Evolutionary conservation across 2,888 invertebrate species (phyloP).

Genomic region (Troilus luridus): DNA sequence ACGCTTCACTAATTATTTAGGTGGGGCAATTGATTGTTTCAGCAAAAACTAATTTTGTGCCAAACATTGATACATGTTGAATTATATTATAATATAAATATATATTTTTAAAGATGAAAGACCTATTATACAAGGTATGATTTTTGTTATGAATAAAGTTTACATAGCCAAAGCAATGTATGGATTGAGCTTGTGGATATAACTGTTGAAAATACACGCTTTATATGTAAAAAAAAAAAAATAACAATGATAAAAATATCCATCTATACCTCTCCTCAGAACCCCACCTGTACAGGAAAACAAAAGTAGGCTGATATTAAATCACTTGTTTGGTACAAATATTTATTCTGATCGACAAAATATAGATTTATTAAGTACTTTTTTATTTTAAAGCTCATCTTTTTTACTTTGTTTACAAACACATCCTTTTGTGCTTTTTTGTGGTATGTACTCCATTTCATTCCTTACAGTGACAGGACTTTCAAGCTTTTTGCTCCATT

Average conservation of each 20-base stretch:
- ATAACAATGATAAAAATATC: neutral
- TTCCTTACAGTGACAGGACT: slow-evolving; percentile 73
- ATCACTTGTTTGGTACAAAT: slow-evolving; percentile 57
- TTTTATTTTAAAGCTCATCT: slow-evolving; percentile 70
- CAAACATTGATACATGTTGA: slow-evolving; percentile 65
- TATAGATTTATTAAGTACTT: slow-evolving; percentile 5
- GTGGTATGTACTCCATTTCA: slow-evolving; percentile 76
- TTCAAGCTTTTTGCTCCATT: slow-evolving; percentile 80
- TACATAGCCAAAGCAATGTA: slow-evolving; percentile 64
- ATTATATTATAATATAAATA: slow-evolving; percentile 64
- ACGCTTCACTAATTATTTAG: slow-evolving; percentile 63
- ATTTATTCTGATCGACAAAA: slow-evolving; percentile 40
- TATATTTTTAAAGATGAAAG: slow-evolving; percentile 65
- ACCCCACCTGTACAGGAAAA: neutral
- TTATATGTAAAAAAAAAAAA: slow-evolving; percentile 63
- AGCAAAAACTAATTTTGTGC: slow-evolving; percentile 66
- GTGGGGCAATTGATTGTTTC: slow-evolving; percentile 62
- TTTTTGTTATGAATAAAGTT: slow-evolving; percentile 63
- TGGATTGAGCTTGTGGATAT: slow-evolving; percentile 64
- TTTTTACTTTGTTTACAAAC: slow-evolving; percentile 67
- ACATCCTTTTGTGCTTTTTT: slow-evolving; percentile 62
- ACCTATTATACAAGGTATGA: slow-evolving; percentile 60
- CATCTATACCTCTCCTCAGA: slow-evolving; percentile 30
- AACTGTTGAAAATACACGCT: slow-evolving; percentile 65
- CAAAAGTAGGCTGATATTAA: slow-evolving; percentile 40